Evolutionary conservation across 2,797 vertebrate species (phyloP).

Genomic region (Myotis pilosus): DNA sequence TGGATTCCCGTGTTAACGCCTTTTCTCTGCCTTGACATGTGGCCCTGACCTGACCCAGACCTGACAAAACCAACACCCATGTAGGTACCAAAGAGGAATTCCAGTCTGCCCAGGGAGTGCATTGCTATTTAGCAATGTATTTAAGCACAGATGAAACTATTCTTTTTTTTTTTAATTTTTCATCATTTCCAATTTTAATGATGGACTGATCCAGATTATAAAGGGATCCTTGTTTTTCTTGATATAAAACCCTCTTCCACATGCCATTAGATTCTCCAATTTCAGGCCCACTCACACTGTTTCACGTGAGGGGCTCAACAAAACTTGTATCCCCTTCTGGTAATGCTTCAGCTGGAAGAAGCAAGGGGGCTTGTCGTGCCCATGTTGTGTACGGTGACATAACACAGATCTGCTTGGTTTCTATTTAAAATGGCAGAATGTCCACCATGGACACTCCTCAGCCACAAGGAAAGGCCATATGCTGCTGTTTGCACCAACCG

Average conservation of each 20-base stretch:
- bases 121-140: not conserved
- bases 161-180: no score
- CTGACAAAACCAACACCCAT: rapidly evolving
- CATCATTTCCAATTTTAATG: not conserved
- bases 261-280: not conserved
- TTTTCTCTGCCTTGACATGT: not conserved
- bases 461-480: no score
- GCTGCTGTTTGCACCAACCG: no score
- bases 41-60: not conserved
- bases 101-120: no score
- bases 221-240: not conserved
- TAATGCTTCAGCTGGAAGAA: not conserved
- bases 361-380: rapidly evolving
- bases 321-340: not conserved
- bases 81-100: not conserved
- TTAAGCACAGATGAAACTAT: not conserved
- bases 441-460: no score
- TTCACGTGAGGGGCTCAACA: not conserved
- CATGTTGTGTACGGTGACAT: no score
- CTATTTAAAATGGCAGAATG: not conserved
- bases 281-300: not conserved
- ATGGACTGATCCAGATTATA: rapidly evolving
- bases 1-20: not conserved
- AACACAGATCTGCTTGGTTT: not conserved
- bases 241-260: not conserved